Conservation (phyloP, 1,140 invertebrate genomes). For the Metaphire vulgaris region DNA sequence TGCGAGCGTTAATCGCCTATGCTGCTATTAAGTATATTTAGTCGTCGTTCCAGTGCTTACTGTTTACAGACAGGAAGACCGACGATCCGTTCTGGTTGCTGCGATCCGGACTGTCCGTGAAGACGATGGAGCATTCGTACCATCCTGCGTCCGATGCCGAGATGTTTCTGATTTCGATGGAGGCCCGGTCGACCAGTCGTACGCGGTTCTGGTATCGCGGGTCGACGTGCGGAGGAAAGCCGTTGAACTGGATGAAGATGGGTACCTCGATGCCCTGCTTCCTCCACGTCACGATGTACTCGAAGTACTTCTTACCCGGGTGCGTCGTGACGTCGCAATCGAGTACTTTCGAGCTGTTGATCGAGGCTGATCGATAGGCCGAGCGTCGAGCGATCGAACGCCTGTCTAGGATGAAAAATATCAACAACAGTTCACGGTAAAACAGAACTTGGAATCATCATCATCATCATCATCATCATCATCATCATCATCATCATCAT, state of each 20-base stretch:
- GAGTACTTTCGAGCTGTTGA: conserved; percentile 13
- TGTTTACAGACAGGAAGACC: conserved; percentile 92
- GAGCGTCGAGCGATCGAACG: no score
- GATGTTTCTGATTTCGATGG: conserved; percentile 87
- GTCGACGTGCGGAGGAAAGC: conserved; percentile 86
- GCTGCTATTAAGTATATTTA: no score
- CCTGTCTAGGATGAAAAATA: no score
- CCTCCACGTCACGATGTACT: conserved; percentile 31
- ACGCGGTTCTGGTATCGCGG: conserved; percentile 85
- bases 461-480: background rate
- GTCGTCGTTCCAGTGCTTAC: no score
- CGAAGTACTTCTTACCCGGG: conserved; percentile 20
- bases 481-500: conserved; percentile 8
- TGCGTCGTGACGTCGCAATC: conserved; percentile 24
- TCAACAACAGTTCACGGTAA: no score
- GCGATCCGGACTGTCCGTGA: conserved; percentile 85
- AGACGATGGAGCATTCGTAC: conserved; percentile 94
- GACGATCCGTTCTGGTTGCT: conserved; percentile 86
- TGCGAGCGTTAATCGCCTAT: no score
- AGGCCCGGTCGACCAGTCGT: conserved; percentile 72
- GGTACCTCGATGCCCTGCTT: conserved; percentile 31
- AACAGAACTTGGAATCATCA: no score
- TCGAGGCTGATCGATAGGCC: background rate
- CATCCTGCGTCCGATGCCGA: conserved; percentile 86
- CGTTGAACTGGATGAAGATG: conserved; percentile 64